Evolutionary conservation across 1,140 invertebrate genomes (phyloP).

Genomic region (Cydia amplana): DNA sequence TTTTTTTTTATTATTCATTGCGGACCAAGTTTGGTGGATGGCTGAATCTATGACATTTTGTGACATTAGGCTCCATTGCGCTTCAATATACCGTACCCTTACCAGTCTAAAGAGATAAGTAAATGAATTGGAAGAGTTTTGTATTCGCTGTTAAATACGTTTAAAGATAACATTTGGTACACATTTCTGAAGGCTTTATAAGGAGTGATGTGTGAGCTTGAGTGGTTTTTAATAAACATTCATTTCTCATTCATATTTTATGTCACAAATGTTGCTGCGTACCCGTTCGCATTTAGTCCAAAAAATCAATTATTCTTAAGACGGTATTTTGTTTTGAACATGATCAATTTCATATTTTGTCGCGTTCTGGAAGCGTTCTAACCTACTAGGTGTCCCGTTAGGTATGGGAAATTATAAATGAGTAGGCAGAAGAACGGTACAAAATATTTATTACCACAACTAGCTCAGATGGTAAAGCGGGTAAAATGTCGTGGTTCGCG

Average conservation of each 20-base stretch:
- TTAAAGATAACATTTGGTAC: conserved; percentile 42
- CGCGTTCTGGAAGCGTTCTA: too few relatives aligned
- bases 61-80: conserved; percentile 75
- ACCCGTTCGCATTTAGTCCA: not conserved
- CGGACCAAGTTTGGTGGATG: conserved; percentile 53
- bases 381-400: too few relatives aligned
- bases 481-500: too few relatives aligned
- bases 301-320: not conserved
- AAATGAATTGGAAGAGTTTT: conserved; percentile 76
- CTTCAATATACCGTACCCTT: conserved; percentile 68
- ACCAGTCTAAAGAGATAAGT: conserved; percentile 74
- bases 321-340: too few relatives aligned
- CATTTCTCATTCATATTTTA: conserved; percentile 30
- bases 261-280: not conserved
- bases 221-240: conserved; percentile 37
- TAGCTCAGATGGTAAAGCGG: too few relatives aligned
- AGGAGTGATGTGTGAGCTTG: conserved; percentile 18
- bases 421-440: too few relatives aligned
- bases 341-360: too few relatives aligned
- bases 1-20: conserved; percentile 57
- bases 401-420: too few relatives aligned
- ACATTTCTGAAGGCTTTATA: not conserved
- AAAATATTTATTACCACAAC: too few relatives aligned
- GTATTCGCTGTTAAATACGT: conserved; percentile 45
- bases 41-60: conserved; percentile 67